A percentile compares a stretch with the other conserved stretches of the same genome.
Conservation (phyloP, 2,888 invertebrate genomes). For the Fragum sueziense region DNA sequence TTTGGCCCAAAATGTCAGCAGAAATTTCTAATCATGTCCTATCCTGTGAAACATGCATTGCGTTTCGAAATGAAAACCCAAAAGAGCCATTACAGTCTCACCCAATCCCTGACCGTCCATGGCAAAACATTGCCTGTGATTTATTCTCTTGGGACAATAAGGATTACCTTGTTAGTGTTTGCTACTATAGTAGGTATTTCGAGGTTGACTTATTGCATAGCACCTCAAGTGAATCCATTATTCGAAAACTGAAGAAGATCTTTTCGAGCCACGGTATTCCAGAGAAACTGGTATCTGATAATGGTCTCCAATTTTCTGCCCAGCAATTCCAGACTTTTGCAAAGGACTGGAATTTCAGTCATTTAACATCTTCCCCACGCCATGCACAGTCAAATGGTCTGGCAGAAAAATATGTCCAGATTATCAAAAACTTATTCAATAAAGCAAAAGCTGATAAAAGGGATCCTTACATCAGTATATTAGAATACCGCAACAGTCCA, state of each 20-base stretch:
- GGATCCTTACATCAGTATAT: constrained; percentile 37
- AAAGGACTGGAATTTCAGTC: constrained; percentile 41
- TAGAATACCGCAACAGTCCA: constrained; percentile 53
- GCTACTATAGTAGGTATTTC: constrained; percentile 58
- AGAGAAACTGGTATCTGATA: constrained; percentile 40
- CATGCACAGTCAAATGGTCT: constrained; percentile 60
- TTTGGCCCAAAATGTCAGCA: constrained; percentile 62
- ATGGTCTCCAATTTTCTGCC: constrained; percentile 51
- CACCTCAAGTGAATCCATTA: constrained; percentile 42
- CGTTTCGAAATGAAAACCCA: constrained; percentile 34
- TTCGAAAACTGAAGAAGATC: constrained; percentile 37
- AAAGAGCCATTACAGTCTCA: constrained; percentile 55
- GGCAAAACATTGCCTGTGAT: constrained; percentile 58
- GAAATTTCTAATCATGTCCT: constrained; percentile 41
- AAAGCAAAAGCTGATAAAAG: constrained; percentile 38
- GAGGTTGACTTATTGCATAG: constrained; percentile 53
- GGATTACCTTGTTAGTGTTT: constrained; percentile 59
- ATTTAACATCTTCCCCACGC: constrained; percentile 50
- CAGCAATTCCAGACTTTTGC: constrained; percentile 35
- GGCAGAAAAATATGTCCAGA: constrained; percentile 61
- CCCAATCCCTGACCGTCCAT: constrained; percentile 46
- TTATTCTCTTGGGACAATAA: constrained; percentile 50
- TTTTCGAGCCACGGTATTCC: constrained; percentile 45
- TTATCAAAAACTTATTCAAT: constrained; percentile 50
- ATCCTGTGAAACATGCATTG: constrained; percentile 38